Evolutionary conservation across 2,113 vertebrate genomes (phyloP), one percentile per base, ranked within the genome.

Genomic region (Ifrita kowaldi): DNA sequence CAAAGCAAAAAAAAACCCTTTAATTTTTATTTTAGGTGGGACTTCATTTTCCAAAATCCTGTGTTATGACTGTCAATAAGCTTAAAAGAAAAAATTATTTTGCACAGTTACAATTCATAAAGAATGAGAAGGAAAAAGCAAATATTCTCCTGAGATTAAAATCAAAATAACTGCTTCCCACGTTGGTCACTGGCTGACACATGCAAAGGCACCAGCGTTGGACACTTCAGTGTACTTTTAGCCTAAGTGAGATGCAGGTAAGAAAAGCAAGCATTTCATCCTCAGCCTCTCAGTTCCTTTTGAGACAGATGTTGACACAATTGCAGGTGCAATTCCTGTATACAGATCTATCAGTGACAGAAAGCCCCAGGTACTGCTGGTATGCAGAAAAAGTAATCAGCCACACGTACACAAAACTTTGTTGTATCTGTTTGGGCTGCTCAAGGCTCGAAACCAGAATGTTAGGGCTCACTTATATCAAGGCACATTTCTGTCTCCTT

Each of bases 11-110:
- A 52, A 42, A 2, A n/a, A n/a, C n/a, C n/a, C n/a, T 14, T 27
- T 16, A 7, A 3, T 6, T 39, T 30, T 30, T 26, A 8, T 57
- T 79, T 56, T 16, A 33, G 0, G 0, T n/a, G 10, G 5, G 4
- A 39, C 7, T 65, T 62, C 0, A 7, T 79, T 64, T 84, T 76
- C 41, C 7, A 69, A 47, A 60, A 53, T 70, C 44, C 26, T 56
- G 10, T 19, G 10, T 50, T 62, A 11, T 16, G 3, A 41, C 17
- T 69, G 22, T n/a, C 74, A 74, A 49, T 16, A 50, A 70, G 7
- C 18, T 67, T 27, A 50, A 41, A 86, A 32, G 1, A 73, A 67
- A 3, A 35, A 46, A 20, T 24, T 64, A n/a, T 53, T 77, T 65
- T 57, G 21, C 10, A n/a, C 8, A 67, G 18, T 42, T 77, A 17